Percentiles rank a stretch among this genome's conserved stretches.
phyloP scores from a whole-genome alignment of 2,113 vertebrate genomes.

The Chrysemys picta region DNA sequence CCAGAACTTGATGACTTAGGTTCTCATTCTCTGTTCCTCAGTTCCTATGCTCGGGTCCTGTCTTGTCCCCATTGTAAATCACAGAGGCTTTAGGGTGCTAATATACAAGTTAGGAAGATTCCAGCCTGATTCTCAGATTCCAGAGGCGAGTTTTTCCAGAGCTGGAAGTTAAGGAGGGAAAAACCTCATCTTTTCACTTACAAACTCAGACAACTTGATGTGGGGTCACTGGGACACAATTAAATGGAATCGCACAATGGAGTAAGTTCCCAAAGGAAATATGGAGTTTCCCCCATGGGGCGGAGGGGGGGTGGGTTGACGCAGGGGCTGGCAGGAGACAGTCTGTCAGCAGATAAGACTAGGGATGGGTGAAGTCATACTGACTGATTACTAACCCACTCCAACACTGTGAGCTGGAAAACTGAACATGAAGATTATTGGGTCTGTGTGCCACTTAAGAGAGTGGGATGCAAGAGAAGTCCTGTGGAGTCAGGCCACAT shows the following conservation, averaged over 20 bases:
- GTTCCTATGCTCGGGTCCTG: neutral
- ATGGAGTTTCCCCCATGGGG: neutral
- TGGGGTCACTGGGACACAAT: neutral
- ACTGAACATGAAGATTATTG: neutral
- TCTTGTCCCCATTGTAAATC: neutral
- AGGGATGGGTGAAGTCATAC: accelerated
- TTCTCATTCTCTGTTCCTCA: neutral
- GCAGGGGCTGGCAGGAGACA: accelerated
- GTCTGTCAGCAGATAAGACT: neutral
- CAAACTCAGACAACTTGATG: neutral
- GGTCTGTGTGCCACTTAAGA: neutral
- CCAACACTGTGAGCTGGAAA: neutral
- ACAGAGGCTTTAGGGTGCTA: neutral
- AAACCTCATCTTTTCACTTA: neutral
- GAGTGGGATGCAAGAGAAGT: neutral
- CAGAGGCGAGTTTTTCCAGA: neutral
- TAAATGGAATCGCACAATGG: neutral
- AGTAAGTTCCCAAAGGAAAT: neutral
- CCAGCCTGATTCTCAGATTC: neutral
- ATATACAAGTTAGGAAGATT: neutral
- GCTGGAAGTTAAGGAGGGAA: neutral
- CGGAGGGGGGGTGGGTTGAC: accelerated
- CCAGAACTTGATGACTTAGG: neutral
- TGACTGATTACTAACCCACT: neutral
- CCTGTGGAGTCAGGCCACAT: neutral